Evolutionary conservation across 2,888 invertebrate genomes (phyloP).

Genomic region (Pseudeuparius sepicola): DNA sequence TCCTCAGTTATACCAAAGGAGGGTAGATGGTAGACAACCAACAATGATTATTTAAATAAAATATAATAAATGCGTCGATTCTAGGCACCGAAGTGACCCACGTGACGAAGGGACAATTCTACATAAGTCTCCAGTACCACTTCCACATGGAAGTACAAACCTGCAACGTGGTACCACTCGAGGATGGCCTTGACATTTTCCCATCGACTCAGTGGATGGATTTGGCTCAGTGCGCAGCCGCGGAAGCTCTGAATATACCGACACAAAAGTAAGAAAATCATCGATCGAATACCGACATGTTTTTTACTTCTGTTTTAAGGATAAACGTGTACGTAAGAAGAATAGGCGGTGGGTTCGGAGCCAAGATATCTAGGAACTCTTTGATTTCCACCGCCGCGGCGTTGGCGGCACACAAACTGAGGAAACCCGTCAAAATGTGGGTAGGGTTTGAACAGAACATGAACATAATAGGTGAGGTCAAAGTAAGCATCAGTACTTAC

Average conservation of each 20-base stretch:
- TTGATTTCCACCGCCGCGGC: slow-evolving; percentile 56
- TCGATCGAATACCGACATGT: not conserved
- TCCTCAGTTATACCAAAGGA: too few species aligned
- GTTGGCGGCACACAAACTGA: slow-evolving; percentile 53
- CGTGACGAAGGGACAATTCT: slow-evolving; percentile 47
- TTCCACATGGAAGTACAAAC: slow-evolving; percentile 67
- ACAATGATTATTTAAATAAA: too few species aligned
- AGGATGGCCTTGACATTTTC: slow-evolving; percentile 56
- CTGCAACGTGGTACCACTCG: slow-evolving; percentile 51
- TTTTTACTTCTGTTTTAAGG: slow-evolving; percentile 43
- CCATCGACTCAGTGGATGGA: slow-evolving; percentile 58
- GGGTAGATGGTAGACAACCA: too few species aligned
- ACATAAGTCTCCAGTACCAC: slow-evolving; percentile 59
- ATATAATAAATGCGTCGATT: too few species aligned
- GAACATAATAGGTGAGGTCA: slow-evolving; percentile 46
- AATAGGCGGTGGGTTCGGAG: slow-evolving; percentile 74
- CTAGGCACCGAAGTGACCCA: slow-evolving; percentile 36
- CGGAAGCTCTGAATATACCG: slow-evolving; percentile 44
- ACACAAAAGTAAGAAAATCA: slow-evolving; percentile 55
- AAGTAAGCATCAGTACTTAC: too few species aligned
- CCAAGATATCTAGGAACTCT: slow-evolving; percentile 56
- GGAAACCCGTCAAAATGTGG: slow-evolving; percentile 59
- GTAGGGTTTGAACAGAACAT: slow-evolving; percentile 64
- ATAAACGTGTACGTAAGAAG: slow-evolving; percentile 63
- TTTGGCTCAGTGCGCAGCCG: slow-evolving; percentile 44